Conservation (phyloP, 1,140 invertebrate species). For the Venustaconcha ellipsiformis region DNA sequence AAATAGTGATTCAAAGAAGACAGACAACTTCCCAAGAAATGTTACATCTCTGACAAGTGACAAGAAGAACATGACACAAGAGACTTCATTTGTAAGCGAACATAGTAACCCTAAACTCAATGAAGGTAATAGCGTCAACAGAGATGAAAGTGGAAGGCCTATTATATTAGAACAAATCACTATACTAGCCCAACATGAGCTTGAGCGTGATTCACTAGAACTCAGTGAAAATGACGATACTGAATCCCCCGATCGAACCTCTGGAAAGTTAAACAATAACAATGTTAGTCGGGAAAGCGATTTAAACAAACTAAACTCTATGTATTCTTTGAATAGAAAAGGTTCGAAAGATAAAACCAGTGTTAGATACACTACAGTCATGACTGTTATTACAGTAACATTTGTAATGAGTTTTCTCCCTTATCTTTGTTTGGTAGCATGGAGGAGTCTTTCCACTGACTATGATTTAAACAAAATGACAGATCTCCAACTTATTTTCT, state of each 20-base stretch:
- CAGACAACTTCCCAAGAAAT: too few species aligned
- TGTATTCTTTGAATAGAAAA: slow-evolving; percentile 6
- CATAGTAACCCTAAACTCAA: too few species aligned
- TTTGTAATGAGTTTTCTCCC: slow-evolving; percentile 29
- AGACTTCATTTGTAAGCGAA: too few species aligned
- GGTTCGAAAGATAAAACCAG: slow-evolving; percentile 11
- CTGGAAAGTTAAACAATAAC: background rate
- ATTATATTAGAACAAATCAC: background rate
- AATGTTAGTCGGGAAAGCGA: background rate
- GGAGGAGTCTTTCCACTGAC: slow-evolving; percentile 5
- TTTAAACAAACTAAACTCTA: background rate
- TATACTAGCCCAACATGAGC: background rate
- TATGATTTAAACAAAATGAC: slow-evolving; percentile 18
- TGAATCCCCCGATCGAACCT: background rate
- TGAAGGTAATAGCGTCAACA: too few species aligned
- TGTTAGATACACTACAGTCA: slow-evolving; percentile 20
- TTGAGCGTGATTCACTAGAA: background rate
- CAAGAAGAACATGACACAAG: too few species aligned
- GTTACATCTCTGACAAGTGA: too few species aligned
- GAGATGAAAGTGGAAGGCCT: background rate
- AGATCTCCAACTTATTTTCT: slow-evolving; percentile 8
- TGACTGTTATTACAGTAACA: slow-evolving; percentile 23
- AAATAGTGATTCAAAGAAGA: too few species aligned
- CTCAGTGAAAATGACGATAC: background rate
- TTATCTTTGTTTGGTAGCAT: background rate